These are phyloP conservation scores for Drosophila nigritarsus DNA, from an alignment of 2,888 invertebrate species.

Conservation along the genomic window DNA sequence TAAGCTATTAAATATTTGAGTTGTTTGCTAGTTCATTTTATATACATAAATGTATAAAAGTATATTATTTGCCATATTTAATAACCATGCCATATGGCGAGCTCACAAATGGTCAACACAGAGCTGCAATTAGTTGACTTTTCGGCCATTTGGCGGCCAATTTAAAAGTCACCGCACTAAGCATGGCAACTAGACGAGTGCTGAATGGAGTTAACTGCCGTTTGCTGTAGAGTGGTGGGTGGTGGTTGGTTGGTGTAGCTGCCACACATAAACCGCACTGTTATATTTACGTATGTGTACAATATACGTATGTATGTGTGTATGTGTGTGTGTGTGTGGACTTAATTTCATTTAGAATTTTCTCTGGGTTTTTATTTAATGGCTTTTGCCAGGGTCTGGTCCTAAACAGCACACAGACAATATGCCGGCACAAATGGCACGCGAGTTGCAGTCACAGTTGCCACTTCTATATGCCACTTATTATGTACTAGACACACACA, in stretches of 20 bases:
- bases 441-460: constrained; percentile 58
- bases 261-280: constrained; percentile 12
- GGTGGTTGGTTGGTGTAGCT: not conserved
- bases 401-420: constrained; percentile 44
- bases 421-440: constrained; percentile 42
- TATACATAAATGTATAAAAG: not conserved
- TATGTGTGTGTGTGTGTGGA: not conserved
- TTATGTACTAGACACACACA: constrained; percentile 46
- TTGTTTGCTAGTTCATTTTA: not conserved
- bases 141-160: constrained; percentile 32
- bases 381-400: constrained; percentile 6
- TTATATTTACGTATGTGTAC: not conserved
- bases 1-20: not conserved
- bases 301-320: not conserved
- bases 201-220: not conserved
- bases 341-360: constrained; percentile 51
- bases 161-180: constrained; percentile 37
- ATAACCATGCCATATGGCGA: constrained; percentile 20
- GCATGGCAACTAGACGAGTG: constrained; percentile 4
- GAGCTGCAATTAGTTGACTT: constrained; percentile 40
- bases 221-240: not conserved
- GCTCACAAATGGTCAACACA: constrained; percentile 21
- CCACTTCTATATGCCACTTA: constrained; percentile 54
- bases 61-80: constrained; percentile 6
- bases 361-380: constrained; percentile 11